Evolutionary conservation across 2,888 invertebrate species (phyloP), one percentile per base, ranked within the genome.

Genomic region (Ferdinandea cuprea): DNA sequence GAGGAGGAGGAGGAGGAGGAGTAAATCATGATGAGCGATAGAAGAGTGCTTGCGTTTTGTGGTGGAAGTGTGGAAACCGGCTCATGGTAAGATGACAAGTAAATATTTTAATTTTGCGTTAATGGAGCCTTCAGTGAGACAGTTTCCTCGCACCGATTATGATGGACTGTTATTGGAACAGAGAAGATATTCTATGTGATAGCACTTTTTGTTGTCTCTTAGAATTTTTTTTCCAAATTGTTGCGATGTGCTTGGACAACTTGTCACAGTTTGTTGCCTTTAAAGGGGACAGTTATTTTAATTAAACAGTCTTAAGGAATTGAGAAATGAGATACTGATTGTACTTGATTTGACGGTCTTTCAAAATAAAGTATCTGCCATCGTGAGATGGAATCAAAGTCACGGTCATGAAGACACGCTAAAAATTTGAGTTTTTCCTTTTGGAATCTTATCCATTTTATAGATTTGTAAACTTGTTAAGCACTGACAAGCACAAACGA

Each of bases 51-150:
- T 59, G 54, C 28, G 32, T 48, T 58, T 58, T 21, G n/a, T n/a
- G 80, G 32, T 40, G 30, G 7, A 40, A 63, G 32, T 52, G 52
- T 42, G 15, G 42, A 32, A 58, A 52, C 37, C 58, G 19, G 50
- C 56, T 76, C 46, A 42, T 42, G 54, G 65, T 58, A 58, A 65
- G 66, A 81, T 66, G 77, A 81, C 81, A 81, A 81, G 81, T 81
- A 81, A 81, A 81, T 81, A 81, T 81, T 77, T 81, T 81, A 81
- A 81, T 81, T 81, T 71, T 81, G 77, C 81, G 71, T 71, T 81
- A 81, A 81, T 81, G 77, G 77, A 81, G 77, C 40, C 71, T 77
- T 77, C 59, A 59, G 44, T 54, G 68, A 32, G 30, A n/a, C n/a
- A n/a, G n/a, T n/a, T 9, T 52, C 37, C 44, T 30, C 30, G n/a